phyloP scores from a whole-genome alignment of 2,113 vertebrate genomes.

The Mirounga angustirostris region DNA sequence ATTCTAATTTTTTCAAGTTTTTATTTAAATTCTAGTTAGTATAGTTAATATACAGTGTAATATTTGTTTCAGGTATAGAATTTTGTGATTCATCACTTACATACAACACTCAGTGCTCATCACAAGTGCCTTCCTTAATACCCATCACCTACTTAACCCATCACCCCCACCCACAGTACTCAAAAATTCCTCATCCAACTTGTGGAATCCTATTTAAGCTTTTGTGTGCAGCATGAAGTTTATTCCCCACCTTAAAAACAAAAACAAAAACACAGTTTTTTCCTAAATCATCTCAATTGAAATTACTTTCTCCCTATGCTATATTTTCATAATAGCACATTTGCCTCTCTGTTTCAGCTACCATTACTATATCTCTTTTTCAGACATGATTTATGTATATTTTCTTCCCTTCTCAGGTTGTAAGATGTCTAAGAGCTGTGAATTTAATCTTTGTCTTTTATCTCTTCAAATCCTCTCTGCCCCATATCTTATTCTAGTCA shows the following conservation, averaged over 20 bases:
- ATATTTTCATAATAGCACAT: neutral
- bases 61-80: neutral
- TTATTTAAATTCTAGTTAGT: neutral
- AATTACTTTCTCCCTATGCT: neutral
- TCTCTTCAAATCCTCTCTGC: neutral
- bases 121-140: neutral
- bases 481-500: neutral
- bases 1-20: neutral
- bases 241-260: neutral
- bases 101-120: neutral
- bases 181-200: neutral
- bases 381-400: neutral
- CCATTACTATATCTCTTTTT: neutral
- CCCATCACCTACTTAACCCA: neutral
- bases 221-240: neutral
- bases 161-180: neutral
- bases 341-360: neutral
- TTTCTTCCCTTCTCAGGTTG: neutral
- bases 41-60: neutral
- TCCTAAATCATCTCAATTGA: neutral
- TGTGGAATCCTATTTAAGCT: neutral
- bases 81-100: neutral
- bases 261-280: neutral
- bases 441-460: neutral
- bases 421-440: neutral